Evolutionary conservation across 2,113 vertebrate genomes (phyloP), one percentile per base, ranked within the genome.

Genomic region (Poeciliopsis occidentalis): DNA sequence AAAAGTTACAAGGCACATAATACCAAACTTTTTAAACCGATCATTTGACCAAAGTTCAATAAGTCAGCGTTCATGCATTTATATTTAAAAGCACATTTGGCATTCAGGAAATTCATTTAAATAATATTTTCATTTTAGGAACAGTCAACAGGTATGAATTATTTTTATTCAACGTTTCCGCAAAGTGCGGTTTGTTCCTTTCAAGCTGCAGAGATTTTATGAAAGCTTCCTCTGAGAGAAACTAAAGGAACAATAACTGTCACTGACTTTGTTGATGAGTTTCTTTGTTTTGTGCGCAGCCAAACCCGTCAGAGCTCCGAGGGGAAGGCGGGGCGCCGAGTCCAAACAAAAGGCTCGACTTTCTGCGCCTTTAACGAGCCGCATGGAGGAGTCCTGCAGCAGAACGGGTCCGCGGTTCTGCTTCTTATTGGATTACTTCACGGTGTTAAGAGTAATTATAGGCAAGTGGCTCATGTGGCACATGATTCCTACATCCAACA

Each of bases 371-470:
- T 12, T 39, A 26, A 31, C 62, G 37, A 44, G 29, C 67, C 34
- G 72, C 51, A 64, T 64, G 1, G 15, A 29, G 37, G 31, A 62
- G 24, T 44, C 41, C 31, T 66, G 44, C 54, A 62, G 47, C 84
- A 73, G 15, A 32, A 64, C 65, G 29, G 73, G 69, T 51, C 73
- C 57, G 64, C 41, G 70, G 71, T 69, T 80, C 47, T 75, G 74
- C 4, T 75, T 57, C 60, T 86, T 80, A 80, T 31, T 68, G 74
- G 64, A 86, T 80, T 62, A 69, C 29, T 63, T 75, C 68, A 80
- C 75, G 71, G 64, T 86, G 69, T 61, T 71, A 71, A 75, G 17
- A 24, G 71, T 57, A 22, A 65, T 73, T 73, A 72, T 63, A 37
- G 65, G 69, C 63, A 80, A 80, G 69, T 69, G 74, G 73, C 70